Conservation (phyloP, 2,113 vertebrate species). For the Cochlearius cochlearius region DNA sequence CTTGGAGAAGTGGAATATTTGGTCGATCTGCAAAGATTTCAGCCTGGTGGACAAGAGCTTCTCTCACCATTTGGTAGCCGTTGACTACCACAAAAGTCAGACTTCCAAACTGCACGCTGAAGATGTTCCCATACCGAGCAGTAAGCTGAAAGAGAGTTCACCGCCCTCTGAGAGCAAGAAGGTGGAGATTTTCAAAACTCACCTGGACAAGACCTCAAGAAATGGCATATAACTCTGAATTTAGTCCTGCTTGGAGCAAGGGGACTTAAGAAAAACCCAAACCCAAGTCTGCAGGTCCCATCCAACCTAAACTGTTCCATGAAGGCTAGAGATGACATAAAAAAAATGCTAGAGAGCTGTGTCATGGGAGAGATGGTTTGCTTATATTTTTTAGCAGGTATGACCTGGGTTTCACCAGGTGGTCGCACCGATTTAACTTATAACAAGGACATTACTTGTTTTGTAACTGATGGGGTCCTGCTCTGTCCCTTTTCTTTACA, state of each 20-base stretch:
- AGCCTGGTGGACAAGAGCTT: conserved; percentile 80
- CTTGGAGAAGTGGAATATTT: conserved; percentile 60
- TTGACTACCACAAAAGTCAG: conserved; percentile 75
- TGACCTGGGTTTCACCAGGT: neutral
- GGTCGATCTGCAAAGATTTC: conserved; percentile 80
- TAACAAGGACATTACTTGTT: neutral
- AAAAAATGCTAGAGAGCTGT: neutral
- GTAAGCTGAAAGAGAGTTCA: conserved; percentile 73
- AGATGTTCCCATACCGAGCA: conserved; percentile 79
- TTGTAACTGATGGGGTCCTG: neutral
- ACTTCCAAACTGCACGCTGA: conserved; percentile 75
- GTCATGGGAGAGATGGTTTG: neutral
- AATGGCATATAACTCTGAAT: neutral
- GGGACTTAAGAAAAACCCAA: neutral
- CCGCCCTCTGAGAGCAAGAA: neutral
- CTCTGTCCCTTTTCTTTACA: neutral
- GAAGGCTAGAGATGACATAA: neutral
- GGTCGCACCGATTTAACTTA: neutral
- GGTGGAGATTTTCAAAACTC: neutral
- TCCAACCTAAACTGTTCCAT: neutral
- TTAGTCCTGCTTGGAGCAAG: neutral
- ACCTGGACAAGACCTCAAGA: neutral
- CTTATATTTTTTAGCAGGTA: neutral
- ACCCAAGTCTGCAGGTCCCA: accelerated
- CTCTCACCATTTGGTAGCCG: conserved; percentile 83